These are phyloP conservation scores for Uria lomvia DNA, from an alignment of 2,113 vertebrate species.

Conservation along the genomic window DNA sequence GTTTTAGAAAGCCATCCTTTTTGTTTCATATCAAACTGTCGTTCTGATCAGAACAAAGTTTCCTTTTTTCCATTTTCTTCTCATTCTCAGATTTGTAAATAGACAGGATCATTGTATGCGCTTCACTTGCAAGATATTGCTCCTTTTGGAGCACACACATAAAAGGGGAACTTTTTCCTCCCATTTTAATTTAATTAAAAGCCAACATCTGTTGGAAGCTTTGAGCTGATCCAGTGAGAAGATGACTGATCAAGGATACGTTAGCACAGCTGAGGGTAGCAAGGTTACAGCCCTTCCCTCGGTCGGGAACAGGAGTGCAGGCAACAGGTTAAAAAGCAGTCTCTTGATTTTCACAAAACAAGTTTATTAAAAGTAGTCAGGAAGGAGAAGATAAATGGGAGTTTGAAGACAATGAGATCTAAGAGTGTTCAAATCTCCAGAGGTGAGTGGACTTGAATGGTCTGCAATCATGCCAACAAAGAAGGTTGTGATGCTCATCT, in stretches of 20 bases:
- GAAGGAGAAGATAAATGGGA: background rate
- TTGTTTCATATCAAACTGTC: slow-evolving; percentile 51
- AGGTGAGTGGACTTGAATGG: background rate
- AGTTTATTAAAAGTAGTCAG: background rate
- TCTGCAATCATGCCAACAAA: background rate
- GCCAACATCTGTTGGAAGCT: slow-evolving; percentile 27
- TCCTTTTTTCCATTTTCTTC: slow-evolving; percentile 36
- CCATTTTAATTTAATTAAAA: slow-evolving; percentile 73
- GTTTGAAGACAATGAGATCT: background rate
- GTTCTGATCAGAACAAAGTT: slow-evolving; percentile 58
- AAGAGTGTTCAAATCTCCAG: background rate
- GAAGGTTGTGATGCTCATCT: background rate
- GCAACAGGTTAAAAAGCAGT: background rate
- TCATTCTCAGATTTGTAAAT: slow-evolving; percentile 54
- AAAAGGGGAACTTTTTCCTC: slow-evolving; percentile 52
- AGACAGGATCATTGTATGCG: slow-evolving; percentile 23
- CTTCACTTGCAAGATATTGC: slow-evolving; percentile 36
- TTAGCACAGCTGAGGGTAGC: slow-evolving; percentile 37
- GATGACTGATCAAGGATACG: slow-evolving; percentile 38
- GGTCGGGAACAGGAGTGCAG: background rate
- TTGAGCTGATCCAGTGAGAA: slow-evolving; percentile 64
- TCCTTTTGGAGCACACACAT: slow-evolving; percentile 41
- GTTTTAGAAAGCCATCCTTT: slow-evolving; percentile 50
- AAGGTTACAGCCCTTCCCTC: slow-evolving; percentile 1
- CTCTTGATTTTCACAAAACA: background rate